These are phyloP conservation scores for Drosophila picticornis DNA, from an alignment of 2,888 invertebrate genomes.

Conservation along the genomic window DNA sequence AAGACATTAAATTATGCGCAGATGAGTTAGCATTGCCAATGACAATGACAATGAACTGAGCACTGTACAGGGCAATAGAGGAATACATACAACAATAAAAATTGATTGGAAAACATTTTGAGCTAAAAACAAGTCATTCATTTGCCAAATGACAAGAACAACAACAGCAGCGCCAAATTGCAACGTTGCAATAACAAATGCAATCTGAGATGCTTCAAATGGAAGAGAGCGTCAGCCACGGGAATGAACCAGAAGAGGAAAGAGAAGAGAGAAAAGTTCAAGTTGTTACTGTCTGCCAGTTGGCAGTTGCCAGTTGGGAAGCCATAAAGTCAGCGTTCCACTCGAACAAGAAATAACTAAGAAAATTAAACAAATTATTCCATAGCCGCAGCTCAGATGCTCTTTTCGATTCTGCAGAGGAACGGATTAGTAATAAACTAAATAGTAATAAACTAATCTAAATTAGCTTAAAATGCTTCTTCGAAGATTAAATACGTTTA, in stretches of 20 bases:
- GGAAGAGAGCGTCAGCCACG: slow-evolving; percentile 10
- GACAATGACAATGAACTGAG: slow-evolving; percentile 58
- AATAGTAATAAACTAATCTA: neutral
- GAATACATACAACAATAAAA: slow-evolving; percentile 75
- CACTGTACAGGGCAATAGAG: slow-evolving; percentile 13
- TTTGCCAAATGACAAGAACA: slow-evolving; percentile 76
- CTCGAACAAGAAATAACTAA: slow-evolving; percentile 43
- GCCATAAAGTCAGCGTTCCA: slow-evolving; percentile 67
- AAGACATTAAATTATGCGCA: slow-evolving; percentile 84
- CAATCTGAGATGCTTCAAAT: slow-evolving; percentile 56
- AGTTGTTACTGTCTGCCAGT: slow-evolving; percentile 66
- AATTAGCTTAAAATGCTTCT: neutral
- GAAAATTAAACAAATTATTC: neutral
- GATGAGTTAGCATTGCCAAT: slow-evolving; percentile 84
- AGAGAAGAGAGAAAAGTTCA: slow-evolving; percentile 50
- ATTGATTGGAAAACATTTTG: slow-evolving; percentile 85
- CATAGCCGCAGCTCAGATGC: slow-evolving; percentile 1
- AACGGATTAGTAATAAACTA: neutral
- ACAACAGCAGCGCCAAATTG: slow-evolving; percentile 70
- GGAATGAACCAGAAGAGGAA: neutral
- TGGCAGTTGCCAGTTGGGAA: slow-evolving; percentile 52
- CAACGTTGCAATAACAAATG: slow-evolving; percentile 66
- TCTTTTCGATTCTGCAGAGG: neutral
- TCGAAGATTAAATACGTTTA: neutral
- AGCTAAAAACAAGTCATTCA: slow-evolving; percentile 79